These are phyloP conservation scores for Pterocles burchelli DNA, from an alignment of 2,113 vertebrate genomes.

Conservation along the genomic window DNA sequence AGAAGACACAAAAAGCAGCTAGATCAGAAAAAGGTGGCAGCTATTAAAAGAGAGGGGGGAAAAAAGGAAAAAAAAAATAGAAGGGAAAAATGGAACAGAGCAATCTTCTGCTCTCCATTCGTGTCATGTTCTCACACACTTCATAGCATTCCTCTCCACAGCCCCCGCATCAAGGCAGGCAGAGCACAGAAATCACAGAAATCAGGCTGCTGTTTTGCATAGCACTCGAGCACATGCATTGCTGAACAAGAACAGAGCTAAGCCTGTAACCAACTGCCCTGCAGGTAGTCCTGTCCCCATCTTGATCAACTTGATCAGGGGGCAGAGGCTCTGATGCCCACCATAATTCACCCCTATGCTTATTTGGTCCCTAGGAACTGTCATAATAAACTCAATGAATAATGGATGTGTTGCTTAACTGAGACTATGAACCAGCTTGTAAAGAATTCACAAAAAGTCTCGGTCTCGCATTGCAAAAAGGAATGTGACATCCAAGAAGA, in stretches of 20 bases:
- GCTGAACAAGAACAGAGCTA: neutral
- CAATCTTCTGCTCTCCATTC: neutral
- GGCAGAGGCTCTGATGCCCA: neutral
- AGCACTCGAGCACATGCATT: neutral
- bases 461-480: neutral
- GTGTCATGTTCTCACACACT: neutral
- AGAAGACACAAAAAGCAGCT: neutral
- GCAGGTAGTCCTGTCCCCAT: neutral
- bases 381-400: neutral
- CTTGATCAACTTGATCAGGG: neutral
- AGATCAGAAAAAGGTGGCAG: neutral
- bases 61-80: too few species aligned
- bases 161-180: neutral
- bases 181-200: neutral
- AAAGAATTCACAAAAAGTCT: slow-evolving; percentile 15
- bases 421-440: slow-evolving; percentile 8
- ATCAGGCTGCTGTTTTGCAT: neutral
- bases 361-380: neutral
- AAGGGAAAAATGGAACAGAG: neutral
- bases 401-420: slow-evolving; percentile 19
- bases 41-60: neutral
- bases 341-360: neutral
- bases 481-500: neutral
- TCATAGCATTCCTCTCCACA: neutral
- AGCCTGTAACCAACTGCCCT: neutral